phyloP scores from a whole-genome alignment of 2,797 vertebrate genomes.

The Etheostoma nigrum region DNA sequence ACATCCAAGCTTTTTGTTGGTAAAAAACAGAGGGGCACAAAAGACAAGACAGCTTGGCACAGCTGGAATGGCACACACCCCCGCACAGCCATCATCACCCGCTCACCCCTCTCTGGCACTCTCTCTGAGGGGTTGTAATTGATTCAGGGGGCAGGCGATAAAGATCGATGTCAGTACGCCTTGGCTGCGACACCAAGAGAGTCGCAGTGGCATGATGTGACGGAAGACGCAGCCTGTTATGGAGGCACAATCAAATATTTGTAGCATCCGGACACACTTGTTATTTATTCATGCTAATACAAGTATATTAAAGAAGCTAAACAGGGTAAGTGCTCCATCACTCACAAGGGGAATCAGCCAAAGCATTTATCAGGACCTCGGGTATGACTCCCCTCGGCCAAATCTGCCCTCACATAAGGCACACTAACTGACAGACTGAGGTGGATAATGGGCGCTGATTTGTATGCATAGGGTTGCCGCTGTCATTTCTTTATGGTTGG shows the following conservation, averaged over 20 bases:
- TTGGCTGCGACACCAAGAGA: constrained; percentile 92
- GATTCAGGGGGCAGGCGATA: constrained; percentile 90
- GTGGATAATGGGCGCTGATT: constrained; percentile 78
- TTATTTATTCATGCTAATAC: constrained; percentile 99
- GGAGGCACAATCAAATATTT: constrained; percentile 98
- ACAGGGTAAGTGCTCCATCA: constrained; percentile 96
- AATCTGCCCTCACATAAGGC: constrained; percentile 52
- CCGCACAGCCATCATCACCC: constrained; percentile 43
- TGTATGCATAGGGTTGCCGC: constrained; percentile 67
- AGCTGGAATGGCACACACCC: constrained; percentile 52
- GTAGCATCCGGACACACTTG: constrained; percentile 93
- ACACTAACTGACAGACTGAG: constrained; percentile 74
- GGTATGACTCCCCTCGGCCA: constrained; percentile 72
- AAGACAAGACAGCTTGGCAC: constrained; percentile 48
- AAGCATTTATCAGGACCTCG: constrained; percentile 92
- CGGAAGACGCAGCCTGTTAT: constrained; percentile 93
- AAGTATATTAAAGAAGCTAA: constrained; percentile 99
- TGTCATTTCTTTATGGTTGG: constrained; percentile 77
- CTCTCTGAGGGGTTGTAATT: constrained; percentile 81
- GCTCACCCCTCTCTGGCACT: constrained; percentile 61
- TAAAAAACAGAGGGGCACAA: constrained; percentile 28
- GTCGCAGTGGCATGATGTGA: constrained; percentile 91
- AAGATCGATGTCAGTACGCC: constrained; percentile 91
- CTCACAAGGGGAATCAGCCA: constrained; percentile 94
- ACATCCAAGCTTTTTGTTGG: constrained; percentile 5